Base-by-base conservation (phyloP, 2,797 vertebrate genomes). In the Sebastiscus tertius region DNA sequence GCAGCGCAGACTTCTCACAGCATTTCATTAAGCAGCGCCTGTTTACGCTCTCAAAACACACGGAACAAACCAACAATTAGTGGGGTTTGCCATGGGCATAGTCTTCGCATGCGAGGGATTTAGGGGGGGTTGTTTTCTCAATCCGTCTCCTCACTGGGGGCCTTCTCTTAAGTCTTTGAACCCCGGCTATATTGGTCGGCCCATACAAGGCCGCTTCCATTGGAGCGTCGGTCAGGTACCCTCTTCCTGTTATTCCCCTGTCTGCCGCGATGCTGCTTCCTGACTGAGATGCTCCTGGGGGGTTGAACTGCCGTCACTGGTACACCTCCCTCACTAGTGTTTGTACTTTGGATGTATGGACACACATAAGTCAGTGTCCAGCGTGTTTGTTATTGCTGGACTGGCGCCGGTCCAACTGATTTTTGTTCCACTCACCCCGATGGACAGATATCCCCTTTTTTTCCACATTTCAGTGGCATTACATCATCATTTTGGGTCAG, bases 201-300 rank as follows among this genome's bases (percentile, higher is more conserved):
- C 79, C 33, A 27, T 63, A 33, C 72, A 58, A 83, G 88, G 87
- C 55, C 61, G 16, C 83, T 92, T 84, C 88, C 79, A 91, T 55
- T 1, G 59, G 54, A 80, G 81, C 62, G 1, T 72, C 87, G 22
- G 72, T 88, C 90, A 88, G 89, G 89, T 90, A 86, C 73, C 90
- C 83, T 75, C 87, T 93, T 95, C 94, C 92, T 94, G 88, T 93
- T 94, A 82, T 94, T 91, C 79, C 81, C 73, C 69, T 4, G 68
- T 90, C 88, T 90, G 87, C 77, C 4, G 62, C 31, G 6, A 87
- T 55, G 71, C 77, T 2, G 72, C 79, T 88, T 94, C 92, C 93
- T 91, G 89, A 69, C 84, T 69, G 46, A 56, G 84, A 87, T 67
- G 85, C 81, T 92, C 85, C 68, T 75, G 66, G 62, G 72, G 64